phyloP scores from a whole-genome alignment of 2,888 invertebrate genomes.

The Scaptomyza caliginosa region DNA sequence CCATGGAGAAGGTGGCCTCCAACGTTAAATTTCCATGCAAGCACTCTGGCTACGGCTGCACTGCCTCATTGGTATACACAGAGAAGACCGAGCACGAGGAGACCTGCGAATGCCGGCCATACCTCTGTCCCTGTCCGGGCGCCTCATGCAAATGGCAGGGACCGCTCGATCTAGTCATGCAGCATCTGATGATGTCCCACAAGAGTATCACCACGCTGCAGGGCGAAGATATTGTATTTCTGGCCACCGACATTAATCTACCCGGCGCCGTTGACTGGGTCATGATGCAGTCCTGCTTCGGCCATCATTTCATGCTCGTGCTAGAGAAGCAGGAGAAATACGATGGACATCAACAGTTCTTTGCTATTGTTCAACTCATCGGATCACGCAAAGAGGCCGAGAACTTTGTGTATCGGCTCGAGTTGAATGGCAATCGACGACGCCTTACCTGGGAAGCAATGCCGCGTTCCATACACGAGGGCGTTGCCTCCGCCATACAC shows the following conservation, averaged over 20 bases:
- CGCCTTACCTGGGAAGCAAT: conserved; percentile 99
- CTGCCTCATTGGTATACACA: conserved; percentile 95
- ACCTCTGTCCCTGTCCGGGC: conserved; percentile 99
- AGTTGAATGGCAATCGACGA: conserved; percentile 97
- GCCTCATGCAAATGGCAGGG: conserved; percentile 99
- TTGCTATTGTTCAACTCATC: conserved; percentile 99
- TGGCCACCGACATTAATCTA: conserved; percentile 99
- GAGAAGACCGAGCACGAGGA: conserved; percentile 99
- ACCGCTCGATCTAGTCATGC: conserved; percentile 98
- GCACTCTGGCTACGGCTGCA: conserved; percentile 97
- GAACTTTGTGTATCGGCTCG: conserved; percentile 98
- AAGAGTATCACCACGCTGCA: conserved; percentile 99
- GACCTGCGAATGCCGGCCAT: conserved; percentile 98
- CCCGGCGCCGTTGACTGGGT: conserved; percentile 99
- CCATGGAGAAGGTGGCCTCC: conserved; percentile 99
- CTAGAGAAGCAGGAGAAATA: conserved; percentile 99
- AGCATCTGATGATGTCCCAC: conserved; percentile 97
- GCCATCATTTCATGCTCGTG: conserved; percentile 99
- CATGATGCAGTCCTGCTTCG: conserved; percentile 99
- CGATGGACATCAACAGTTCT: conserved; percentile 98
- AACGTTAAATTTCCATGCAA: conserved; percentile 99
- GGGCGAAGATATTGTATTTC: conserved; percentile 99
- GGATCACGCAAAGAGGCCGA: conserved; percentile 99
- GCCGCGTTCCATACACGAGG: conserved; percentile 99
- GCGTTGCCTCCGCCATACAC: conserved; percentile 98